Base-by-base conservation (phyloP, 1,140 invertebrate species). In the Drosophila sp. region DNA sequence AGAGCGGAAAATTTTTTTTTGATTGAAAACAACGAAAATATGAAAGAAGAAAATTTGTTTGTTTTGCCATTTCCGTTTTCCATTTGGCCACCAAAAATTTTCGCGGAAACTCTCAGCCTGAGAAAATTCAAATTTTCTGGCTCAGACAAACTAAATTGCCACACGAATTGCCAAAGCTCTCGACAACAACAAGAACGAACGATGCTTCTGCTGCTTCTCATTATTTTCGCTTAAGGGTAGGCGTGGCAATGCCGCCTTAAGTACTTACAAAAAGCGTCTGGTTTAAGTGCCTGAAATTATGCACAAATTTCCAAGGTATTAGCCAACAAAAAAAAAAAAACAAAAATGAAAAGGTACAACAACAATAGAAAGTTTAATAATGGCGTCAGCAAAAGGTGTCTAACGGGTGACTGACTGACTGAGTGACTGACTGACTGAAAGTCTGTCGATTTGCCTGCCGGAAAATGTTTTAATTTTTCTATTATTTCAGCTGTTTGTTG, bases 281-380 rank as follows among this genome's bases (percentile, higher is more conserved):
- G 76, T 79, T 79, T 79, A 79, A 79, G 76, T 79, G 76, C 70
- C 70, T 41, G 40, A 79, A 79, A 79, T 79, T 79, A 79, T 79
- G 76, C 76, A 79, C 64, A 79, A 79, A 79, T 79, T 69, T 79
- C 76, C 68, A 79, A 79, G 76, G 76, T 67, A 79, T 79, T 79
- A 79, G 75, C 72, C 75, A 66, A 66, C 8, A 38, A 38, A 38
- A 10, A 11, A 50, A n/a, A 47, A 25, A 25, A 41, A 11, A 41
- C 8, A 23, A 47, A 7, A 25, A 27, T 17, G 32, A 61, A 50
- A 2, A 50, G 4, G 23, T 27, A 47, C 4, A 47, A 50, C 44
- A 50, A 50, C 44, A 50, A 50, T 50, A 27, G 44, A 50, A 76
- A 79, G 76, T 79, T 79, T 79, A 70, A 72, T 79, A 79, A 79